Conservation (phyloP, 2,888 invertebrate genomes). For the Agriopis marginaria region DNA sequence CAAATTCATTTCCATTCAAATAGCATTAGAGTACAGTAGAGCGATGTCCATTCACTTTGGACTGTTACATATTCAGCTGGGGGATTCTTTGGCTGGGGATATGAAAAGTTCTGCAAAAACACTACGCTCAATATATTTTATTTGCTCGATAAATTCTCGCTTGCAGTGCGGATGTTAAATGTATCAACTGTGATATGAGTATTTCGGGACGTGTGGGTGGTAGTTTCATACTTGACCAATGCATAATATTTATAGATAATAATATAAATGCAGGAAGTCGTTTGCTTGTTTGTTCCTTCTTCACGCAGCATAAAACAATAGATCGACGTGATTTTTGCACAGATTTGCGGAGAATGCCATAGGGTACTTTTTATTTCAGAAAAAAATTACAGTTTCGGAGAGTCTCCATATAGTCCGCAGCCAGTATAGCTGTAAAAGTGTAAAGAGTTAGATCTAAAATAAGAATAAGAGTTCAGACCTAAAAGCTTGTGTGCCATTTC, state of each 20-base stretch:
- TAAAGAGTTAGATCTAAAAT: no score
- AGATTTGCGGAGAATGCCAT: no score
- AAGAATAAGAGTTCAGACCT: background rate
- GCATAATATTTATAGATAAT: no score
- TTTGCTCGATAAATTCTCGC: constrained; percentile 27
- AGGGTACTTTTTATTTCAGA: no score
- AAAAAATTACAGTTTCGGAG: no score
- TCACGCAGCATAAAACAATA: no score
- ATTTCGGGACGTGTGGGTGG: constrained; percentile 39
- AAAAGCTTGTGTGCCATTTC: background rate
- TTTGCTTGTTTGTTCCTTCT: no score
- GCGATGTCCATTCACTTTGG: constrained; percentile 11
- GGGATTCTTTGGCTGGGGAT: background rate
- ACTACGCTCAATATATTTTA: constrained; percentile 15
- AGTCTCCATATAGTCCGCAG: no score
- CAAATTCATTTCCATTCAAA: constrained; percentile 9
- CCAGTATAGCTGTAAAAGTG: no score
- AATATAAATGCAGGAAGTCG: no score
- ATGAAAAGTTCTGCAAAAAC: constrained; percentile 7
- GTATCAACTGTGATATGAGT: constrained; percentile 38
- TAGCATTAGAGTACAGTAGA: background rate
- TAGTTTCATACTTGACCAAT: constrained; percentile 35
- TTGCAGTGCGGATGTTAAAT: constrained; percentile 27
- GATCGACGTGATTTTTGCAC: no score
- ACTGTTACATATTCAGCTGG: constrained; percentile 7